These are phyloP conservation scores for Apostichopus parvimensis DNA, from an alignment of 35 echinoderm and acorn worm genomes.

Conservation along the genomic window DNA sequence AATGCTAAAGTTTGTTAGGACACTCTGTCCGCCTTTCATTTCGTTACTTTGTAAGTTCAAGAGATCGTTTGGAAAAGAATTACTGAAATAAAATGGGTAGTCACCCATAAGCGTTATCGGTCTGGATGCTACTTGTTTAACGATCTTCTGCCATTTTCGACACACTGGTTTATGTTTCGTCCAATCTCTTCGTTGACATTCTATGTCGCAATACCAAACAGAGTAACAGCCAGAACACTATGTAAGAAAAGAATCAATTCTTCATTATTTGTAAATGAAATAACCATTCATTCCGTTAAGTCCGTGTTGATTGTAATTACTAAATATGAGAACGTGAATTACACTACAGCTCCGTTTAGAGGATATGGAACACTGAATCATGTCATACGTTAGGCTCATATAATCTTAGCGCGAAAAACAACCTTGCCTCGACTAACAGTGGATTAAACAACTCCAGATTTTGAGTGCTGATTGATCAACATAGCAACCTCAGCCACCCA, in stretches of 20 bases:
- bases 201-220: slow-evolving; percentile 36
- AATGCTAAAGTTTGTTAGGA: background rate
- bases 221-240: slow-evolving; percentile 49
- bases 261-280: background rate
- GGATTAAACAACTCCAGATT: background rate
- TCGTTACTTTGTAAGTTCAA: slow-evolving; percentile 57
- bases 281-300: background rate
- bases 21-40: background rate
- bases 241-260: background rate
- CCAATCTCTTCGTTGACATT: slow-evolving; percentile 44
- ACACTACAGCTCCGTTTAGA: background rate
- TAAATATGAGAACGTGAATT: background rate
- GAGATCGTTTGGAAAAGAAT: slow-evolving; percentile 38
- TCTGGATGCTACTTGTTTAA: background rate
- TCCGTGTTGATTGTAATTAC: background rate
- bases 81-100: slow-evolving; percentile 41
- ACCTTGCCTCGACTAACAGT: background rate
- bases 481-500: background rate
- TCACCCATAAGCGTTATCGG: background rate
- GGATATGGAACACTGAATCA: background rate
- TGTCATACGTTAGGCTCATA: background rate
- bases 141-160: background rate
- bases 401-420: background rate
- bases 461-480: background rate
- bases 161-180: slow-evolving; percentile 34